Percentiles rank a stretch among this genome's conserved stretches.
Evolutionary conservation across 2,113 vertebrate genomes (phyloP).

Genomic region (Crypturellus undulatus): DNA sequence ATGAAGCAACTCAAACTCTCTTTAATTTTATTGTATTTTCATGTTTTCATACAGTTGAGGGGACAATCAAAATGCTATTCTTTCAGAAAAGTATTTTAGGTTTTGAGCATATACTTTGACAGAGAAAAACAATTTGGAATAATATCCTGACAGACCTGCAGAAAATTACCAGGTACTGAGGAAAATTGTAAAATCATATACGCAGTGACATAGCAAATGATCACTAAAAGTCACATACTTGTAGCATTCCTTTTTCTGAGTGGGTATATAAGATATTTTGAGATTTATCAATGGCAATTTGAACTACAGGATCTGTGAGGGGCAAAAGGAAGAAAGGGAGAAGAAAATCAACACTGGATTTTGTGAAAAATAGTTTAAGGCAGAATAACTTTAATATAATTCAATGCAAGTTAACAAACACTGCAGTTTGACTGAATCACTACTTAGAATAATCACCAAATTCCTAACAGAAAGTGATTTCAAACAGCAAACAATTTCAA

Average conservation of each 20-base stretch:
- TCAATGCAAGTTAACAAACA: not conserved
- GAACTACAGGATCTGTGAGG: constrained; percentile 91
- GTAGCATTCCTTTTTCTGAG: constrained; percentile 94
- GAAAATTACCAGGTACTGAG: not conserved
- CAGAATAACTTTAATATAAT: not conserved
- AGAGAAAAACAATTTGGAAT: not conserved
- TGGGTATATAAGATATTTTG: constrained; percentile 91
- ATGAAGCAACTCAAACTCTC: not conserved
- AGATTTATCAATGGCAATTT: constrained; percentile 95
- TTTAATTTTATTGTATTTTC: not conserved
- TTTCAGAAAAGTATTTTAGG: not conserved
- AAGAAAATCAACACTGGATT: not conserved
- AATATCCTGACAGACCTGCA: not conserved
- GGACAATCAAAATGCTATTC: not conserved
- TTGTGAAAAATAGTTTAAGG: not conserved
- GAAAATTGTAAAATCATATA: not conserved
- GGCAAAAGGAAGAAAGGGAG: not conserved
- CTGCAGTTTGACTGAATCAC: not conserved
- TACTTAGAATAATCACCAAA: not conserved
- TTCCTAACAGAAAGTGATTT: not conserved
- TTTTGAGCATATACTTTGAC: not conserved
- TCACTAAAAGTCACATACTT: constrained; percentile 77
- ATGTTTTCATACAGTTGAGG: not conserved
- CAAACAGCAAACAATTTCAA: not conserved
- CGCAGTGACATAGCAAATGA: not conserved